A percentile compares a stretch with the other conserved stretches of the same genome.
These are phyloP conservation scores for Montipora capitata DNA, from an alignment of 92 coral and sea anemone genomes.

Conservation along the genomic window DNA sequence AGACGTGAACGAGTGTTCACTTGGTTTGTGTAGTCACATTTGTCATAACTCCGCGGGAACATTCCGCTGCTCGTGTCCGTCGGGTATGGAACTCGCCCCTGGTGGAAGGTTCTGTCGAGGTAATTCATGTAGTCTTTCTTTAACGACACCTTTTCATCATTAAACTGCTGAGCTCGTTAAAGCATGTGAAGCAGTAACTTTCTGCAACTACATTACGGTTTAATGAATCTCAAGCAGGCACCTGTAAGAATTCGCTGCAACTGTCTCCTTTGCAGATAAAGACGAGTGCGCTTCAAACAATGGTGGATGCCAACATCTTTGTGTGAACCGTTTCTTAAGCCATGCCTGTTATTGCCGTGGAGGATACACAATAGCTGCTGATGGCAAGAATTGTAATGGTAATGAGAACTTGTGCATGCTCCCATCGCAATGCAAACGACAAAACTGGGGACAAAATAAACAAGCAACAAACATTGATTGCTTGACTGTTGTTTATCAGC, in stretches of 20 bases:
- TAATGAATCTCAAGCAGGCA: neutral
- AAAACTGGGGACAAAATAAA: neutral
- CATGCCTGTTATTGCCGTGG: slow-evolving; percentile 86
- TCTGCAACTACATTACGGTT: no score
- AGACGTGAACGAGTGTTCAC: slow-evolving; percentile 93
- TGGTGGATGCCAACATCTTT: slow-evolving; percentile 90
- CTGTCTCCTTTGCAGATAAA: slow-evolving; percentile 61
- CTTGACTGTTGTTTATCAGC: no score
- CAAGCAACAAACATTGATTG: no score
- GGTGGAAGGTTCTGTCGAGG: slow-evolving; percentile 93
- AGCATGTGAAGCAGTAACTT: no score
- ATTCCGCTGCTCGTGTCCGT: slow-evolving; percentile 90
- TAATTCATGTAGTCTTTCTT: neutral
- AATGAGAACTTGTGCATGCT: neutral
- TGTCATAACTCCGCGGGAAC: slow-evolving; percentile 87
- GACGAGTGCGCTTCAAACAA: slow-evolving; percentile 85
- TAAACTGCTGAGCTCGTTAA: no score
- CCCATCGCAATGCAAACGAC: neutral
- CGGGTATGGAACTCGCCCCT: slow-evolving; percentile 87
- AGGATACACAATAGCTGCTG: slow-evolving; percentile 77
- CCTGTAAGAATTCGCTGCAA: no score
- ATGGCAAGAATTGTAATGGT: slow-evolving; percentile 88
- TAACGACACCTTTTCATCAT: no score
- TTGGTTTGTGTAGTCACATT: slow-evolving; percentile 92
- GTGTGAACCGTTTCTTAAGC: slow-evolving; percentile 80